These are phyloP conservation scores for Paguma larvata DNA, from an alignment of 2,797 vertebrate genomes.

Conservation along the genomic window DNA sequence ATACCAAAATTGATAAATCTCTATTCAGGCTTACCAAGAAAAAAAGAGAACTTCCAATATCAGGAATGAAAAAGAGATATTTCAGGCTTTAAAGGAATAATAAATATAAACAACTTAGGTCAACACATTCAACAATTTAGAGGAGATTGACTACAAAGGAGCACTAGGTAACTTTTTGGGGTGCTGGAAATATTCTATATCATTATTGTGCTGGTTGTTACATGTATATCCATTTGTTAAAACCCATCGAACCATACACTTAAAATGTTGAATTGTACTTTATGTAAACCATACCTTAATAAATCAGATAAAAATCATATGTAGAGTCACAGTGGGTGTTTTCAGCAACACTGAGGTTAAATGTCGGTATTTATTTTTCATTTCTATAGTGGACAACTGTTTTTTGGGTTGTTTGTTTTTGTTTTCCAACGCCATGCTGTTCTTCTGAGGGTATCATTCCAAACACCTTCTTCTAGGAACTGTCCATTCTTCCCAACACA, in stretches of 20 bases:
- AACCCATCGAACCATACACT: neutral
- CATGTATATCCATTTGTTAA: neutral
- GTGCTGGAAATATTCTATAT: neutral
- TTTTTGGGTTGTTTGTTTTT: neutral
- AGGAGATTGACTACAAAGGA: neutral
- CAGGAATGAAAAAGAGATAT: neutral
- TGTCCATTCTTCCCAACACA: neutral
- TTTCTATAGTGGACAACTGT: neutral
- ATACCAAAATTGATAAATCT: neutral
- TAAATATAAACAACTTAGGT: neutral
- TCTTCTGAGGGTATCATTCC: conserved; percentile 36
- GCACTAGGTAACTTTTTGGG: neutral
- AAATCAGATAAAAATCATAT: conserved; percentile 1
- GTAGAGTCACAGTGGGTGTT: neutral
- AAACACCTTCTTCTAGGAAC: neutral
- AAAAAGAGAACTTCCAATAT: neutral
- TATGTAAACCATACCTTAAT: neutral
- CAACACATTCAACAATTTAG: neutral
- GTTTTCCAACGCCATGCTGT: neutral
- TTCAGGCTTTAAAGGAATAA: neutral
- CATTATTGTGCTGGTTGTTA: neutral
- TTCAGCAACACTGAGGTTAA: neutral
- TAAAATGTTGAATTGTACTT: neutral
- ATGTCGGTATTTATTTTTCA: neutral
- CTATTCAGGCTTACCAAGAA: neutral